phyloP scores from a whole-genome alignment of 2,888 invertebrate species.

The Drosophila heteroneura region DNA sequence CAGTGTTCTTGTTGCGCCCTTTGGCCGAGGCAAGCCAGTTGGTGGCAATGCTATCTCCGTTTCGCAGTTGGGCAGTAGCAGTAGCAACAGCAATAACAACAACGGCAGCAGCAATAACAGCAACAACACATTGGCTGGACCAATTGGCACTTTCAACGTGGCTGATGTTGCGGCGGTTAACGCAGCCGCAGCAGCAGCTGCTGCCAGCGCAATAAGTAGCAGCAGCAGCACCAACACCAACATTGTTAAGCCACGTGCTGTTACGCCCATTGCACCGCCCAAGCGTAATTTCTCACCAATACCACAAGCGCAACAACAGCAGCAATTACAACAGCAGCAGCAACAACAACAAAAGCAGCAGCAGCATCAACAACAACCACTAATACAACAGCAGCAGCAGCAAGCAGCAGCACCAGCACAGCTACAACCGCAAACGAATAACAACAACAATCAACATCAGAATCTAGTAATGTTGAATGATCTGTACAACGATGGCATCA shows the following conservation, averaged over 20 bases:
- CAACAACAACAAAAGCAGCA: conserved; percentile 30
- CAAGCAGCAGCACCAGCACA: conserved; percentile 42
- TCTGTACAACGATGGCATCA: conserved; percentile 72
- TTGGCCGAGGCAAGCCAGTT: conserved; percentile 82
- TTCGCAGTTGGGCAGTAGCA: conserved; percentile 72
- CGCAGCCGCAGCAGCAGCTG: conserved; percentile 76
- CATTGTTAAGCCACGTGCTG: conserved; percentile 65
- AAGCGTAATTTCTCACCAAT: conserved; percentile 68
- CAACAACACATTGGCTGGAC: conserved; percentile 82
- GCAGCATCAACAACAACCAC: conserved; percentile 30
- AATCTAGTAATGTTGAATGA: conserved; percentile 71
- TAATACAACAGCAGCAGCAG: conserved; percentile 19
- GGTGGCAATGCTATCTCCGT: conserved; percentile 33
- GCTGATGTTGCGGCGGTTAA: conserved; percentile 84
- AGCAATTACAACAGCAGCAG: conserved; percentile 25
- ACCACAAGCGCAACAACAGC: conserved; percentile 39
- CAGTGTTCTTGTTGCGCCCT: conserved; percentile 77
- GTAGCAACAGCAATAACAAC: conserved; percentile 65
- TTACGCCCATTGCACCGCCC: conserved; percentile 85
- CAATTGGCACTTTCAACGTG: conserved; percentile 83
- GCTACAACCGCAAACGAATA: conserved; percentile 38
- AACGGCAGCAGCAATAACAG: conserved; percentile 62
- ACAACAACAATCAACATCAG: conserved; percentile 59
- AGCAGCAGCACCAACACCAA: conserved; percentile 26
- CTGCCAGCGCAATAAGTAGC: conserved; percentile 25